Percentiles rank a stretch among this genome's conserved stretches.
Conservation (phyloP, 2,113 vertebrate species). For the Phoxinus phoxinus region DNA sequence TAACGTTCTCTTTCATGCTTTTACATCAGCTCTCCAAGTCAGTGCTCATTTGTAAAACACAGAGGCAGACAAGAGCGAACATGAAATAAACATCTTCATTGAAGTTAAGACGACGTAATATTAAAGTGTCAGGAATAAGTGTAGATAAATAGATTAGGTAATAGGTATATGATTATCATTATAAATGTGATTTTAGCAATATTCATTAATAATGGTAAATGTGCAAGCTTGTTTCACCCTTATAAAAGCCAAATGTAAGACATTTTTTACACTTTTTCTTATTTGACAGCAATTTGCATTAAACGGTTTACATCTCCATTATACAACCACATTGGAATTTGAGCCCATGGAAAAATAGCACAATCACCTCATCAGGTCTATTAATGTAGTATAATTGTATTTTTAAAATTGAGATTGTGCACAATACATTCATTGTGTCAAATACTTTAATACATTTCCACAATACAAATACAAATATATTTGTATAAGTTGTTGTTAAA, state of each 20-base stretch:
- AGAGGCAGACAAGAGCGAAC: not conserved
- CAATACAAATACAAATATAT: no score
- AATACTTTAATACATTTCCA: no score
- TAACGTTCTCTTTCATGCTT: conserved; percentile 36
- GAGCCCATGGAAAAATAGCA: not conserved
- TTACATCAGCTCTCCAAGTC: conserved; percentile 41
- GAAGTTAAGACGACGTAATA: not conserved
- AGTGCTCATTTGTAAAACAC: conserved; percentile 46
- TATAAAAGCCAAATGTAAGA: not conserved
- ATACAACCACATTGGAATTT: not conserved
- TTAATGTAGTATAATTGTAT: not conserved
- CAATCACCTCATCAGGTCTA: no score
- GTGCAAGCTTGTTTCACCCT: not conserved
- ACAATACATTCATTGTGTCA: no score
- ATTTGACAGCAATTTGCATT: not conserved
- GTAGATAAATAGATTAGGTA: not conserved
- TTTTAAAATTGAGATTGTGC: no score
- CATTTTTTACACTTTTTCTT: not conserved
- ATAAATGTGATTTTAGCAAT: not conserved
- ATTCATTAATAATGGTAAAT: not conserved
- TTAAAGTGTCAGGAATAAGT: conserved; percentile 2
- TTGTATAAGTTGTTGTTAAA: not conserved
- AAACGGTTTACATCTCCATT: not conserved
- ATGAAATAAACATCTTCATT: conserved; percentile 2
- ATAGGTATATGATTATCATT: not conserved